phyloP scores from a whole-genome alignment of 1,140 invertebrate species.

The Drosophila mayri region DNA sequence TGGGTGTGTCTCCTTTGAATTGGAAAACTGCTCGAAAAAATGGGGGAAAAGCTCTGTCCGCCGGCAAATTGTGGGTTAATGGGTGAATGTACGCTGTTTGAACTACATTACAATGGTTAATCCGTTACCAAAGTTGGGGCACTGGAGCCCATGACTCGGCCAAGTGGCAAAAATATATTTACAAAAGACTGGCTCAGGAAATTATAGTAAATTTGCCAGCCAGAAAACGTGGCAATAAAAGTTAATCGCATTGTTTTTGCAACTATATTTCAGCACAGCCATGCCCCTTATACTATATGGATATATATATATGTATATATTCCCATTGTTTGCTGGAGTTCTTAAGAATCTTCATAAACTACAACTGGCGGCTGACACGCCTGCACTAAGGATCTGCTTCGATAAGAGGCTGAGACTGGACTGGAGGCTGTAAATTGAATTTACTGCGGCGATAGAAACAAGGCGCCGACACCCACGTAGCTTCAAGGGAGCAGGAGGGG shows the following conservation, averaged over 20 bases:
- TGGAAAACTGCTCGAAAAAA: conserved; percentile 55
- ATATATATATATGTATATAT: neutral
- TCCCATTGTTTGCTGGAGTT: conserved; percentile 16
- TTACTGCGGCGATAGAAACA: conserved; percentile 30
- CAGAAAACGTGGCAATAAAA: conserved; percentile 34
- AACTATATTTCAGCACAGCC: neutral
- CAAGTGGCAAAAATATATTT: conserved; percentile 59
- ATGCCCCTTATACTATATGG: neutral
- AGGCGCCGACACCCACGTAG: conserved; percentile 55
- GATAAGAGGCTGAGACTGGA: conserved; percentile 13
- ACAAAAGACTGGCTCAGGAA: conserved; percentile 39
- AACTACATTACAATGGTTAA: conserved; percentile 73
- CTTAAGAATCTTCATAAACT: conserved; percentile 23
- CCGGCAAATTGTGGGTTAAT: conserved; percentile 76
- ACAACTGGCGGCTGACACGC: conserved; percentile 2
- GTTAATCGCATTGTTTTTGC: conserved; percentile 17
- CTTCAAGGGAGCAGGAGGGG: neutral
- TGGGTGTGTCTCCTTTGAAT: conserved; percentile 43
- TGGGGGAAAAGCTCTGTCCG: conserved; percentile 35
- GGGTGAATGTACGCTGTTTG: conserved; percentile 74
- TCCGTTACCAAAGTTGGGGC: conserved; percentile 19
- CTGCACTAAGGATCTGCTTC: neutral
- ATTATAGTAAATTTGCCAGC: conserved; percentile 42
- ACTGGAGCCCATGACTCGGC: conserved; percentile 17
- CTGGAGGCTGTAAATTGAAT: conserved; percentile 50